Percentiles rank a stretch among this genome's conserved stretches.
Conservation (phyloP, 2,797 vertebrate species). For the Pteronotus mesoamericanus region DNA sequence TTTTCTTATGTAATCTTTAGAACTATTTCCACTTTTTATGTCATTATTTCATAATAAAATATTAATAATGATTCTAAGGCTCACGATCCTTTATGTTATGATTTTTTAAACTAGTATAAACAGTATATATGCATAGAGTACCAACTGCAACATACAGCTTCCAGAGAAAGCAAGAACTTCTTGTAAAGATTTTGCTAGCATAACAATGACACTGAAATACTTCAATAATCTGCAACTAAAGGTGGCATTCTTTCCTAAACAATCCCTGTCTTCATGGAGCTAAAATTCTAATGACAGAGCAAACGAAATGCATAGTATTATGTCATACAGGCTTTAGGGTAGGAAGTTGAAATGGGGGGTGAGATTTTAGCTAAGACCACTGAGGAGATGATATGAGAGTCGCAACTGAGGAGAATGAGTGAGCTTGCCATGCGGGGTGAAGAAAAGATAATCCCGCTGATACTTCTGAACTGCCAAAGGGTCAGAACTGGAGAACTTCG, state of each 20-base stretch:
- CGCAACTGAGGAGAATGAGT: background rate
- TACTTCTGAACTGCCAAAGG: background rate
- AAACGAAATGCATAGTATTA: background rate
- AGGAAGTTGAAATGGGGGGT: background rate
- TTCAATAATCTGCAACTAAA: background rate
- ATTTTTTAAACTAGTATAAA: background rate
- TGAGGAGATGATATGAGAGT: background rate
- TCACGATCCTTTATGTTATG: background rate
- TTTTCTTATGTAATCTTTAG: background rate
- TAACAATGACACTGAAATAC: background rate
- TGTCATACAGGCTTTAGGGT: background rate
- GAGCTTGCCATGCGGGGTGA: background rate
- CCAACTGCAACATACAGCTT: background rate
- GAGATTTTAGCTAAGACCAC: background rate
- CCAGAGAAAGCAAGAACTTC: background rate
- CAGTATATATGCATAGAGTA: background rate
- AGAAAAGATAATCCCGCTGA: background rate
- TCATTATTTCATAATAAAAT: background rate
- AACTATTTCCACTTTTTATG: conserved; percentile 16
- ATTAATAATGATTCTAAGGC: background rate
- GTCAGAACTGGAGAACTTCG: background rate
- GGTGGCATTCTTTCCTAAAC: background rate
- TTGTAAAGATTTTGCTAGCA: background rate
- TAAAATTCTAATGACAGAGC: background rate
- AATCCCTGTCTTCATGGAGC: background rate